Evolutionary conservation across 2,797 vertebrate species (phyloP), one percentile per base, ranked within the genome.

Genomic region (Linurgus olivaceus): DNA sequence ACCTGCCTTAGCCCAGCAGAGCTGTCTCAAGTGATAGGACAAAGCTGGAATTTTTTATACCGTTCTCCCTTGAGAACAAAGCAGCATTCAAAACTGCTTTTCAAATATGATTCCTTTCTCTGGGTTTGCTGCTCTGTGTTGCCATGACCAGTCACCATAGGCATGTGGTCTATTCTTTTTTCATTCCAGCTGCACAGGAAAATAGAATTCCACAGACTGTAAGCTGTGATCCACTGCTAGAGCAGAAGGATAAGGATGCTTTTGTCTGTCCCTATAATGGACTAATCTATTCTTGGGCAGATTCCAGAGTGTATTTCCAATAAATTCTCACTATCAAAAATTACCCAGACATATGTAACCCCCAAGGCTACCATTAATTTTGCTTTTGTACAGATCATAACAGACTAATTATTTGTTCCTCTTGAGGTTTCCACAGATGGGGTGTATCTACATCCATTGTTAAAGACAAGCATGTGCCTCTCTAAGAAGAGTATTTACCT

Each of bases 341-440:
- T 45, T 88, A 44, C 51, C 54, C 40, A 86, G 73, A 80, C 85
- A 66, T 35, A 52, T 37, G 54, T 48, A 96, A 92, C 62, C 62
- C 85, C 63, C 80, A 93, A 85, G 70, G 75, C 68, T 40, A 78
- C 48, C 55, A 73, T 90, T 88, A 91, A 78, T 92, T 94, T 87
- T 92, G 61, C 75, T 93, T 74, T 86, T 51, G 73, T 81, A 90
- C 15, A 81, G 82, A 66, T 86, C 61, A 80, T 66, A 91, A 26
- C 33, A 86, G 70, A 70, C 62, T 93, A 86, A 93, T 94, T 91
- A 82, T 77, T 91, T 84, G 72, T 42, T 93, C 61, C 75, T 86
- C 61, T 74, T 55, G 74, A 94, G 84, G 47, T 80, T 89, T 16
- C 37, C 61, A 80, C 11, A 75, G 47, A 52, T 6, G 1, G 52